These are phyloP conservation scores for Erithacus rubecula DNA, from an alignment of 2,797 vertebrate genomes.

Conservation along the genomic window DNA sequence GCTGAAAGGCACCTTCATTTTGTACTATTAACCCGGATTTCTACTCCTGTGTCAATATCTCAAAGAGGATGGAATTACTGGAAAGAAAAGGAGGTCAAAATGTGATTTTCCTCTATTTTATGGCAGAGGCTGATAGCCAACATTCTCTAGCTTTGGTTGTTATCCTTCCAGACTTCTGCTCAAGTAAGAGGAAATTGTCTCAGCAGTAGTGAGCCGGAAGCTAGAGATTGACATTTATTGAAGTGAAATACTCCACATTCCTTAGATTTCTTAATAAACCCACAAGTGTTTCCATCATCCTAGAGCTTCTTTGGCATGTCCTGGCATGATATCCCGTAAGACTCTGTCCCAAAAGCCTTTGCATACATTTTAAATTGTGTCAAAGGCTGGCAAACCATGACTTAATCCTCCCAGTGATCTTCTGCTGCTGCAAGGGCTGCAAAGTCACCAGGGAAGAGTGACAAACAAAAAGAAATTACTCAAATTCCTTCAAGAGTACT, in stretches of 20 bases:
- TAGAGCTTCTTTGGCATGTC: conserved; percentile 21
- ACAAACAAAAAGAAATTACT: background rate
- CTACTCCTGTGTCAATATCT: background rate
- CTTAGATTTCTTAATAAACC: conserved; percentile 36
- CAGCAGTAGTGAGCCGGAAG: background rate
- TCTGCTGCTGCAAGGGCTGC: background rate
- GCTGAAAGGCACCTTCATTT: background rate
- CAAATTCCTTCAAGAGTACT: background rate
- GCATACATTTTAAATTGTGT: background rate
- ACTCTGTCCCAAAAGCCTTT: background rate
- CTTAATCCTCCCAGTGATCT: background rate
- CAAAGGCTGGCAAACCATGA: background rate
- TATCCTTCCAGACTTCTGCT: background rate
- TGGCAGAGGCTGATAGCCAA: background rate
- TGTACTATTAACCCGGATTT: background rate
- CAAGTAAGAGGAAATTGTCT: conserved; percentile 34
- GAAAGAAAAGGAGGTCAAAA: background rate
- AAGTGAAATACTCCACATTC: conserved; percentile 9
- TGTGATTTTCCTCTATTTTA: background rate
- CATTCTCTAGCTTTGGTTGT: background rate
- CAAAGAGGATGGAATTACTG: background rate
- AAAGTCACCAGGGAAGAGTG: background rate
- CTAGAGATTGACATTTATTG: background rate
- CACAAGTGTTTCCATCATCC: conserved; percentile 28
- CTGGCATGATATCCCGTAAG: background rate